These are phyloP conservation scores for Cheilosia impressa DNA, from an alignment of 2,888 invertebrate species.

Conservation along the genomic window DNA sequence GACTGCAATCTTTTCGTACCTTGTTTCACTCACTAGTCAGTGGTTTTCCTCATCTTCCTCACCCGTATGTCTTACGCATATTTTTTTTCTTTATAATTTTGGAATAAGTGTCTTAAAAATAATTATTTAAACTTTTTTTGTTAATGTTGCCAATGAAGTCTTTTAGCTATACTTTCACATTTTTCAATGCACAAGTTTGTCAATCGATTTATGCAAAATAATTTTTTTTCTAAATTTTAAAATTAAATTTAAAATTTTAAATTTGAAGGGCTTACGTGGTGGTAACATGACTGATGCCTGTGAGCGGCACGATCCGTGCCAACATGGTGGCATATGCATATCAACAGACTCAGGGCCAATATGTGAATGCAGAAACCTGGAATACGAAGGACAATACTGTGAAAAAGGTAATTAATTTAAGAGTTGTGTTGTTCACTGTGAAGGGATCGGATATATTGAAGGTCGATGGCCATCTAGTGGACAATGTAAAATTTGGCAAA, in stretches of 20 bases:
- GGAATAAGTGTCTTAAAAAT: neutral
- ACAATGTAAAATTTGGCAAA: no score
- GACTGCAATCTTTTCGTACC: no score
- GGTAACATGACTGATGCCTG: constrained; percentile 92
- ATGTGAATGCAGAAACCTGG: constrained; percentile 96
- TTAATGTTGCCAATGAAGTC: neutral
- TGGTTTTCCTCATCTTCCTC: no score
- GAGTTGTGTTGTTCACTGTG: no score
- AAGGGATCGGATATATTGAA: no score
- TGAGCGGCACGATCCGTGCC: constrained; percentile 95
- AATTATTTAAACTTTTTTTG: neutral
- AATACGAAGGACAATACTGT: constrained; percentile 96
- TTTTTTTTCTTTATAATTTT: no score
- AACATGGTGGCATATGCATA: constrained; percentile 97
- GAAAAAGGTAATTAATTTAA: constrained; percentile 90
- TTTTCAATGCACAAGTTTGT: neutral
- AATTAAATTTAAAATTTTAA: no score
- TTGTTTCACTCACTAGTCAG: no score
- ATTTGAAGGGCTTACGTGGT: constrained; percentile 81
- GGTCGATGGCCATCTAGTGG: no score
- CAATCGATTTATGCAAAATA: neutral
- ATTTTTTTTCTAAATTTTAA: neutral
- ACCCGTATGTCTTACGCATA: no score
- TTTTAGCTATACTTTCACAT: neutral
- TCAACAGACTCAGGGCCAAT: constrained; percentile 97